Evolutionary conservation across 2,113 vertebrate genomes (phyloP), one percentile per base, ranked within the genome.

Genomic region (Rhinichthys klamathensis): DNA sequence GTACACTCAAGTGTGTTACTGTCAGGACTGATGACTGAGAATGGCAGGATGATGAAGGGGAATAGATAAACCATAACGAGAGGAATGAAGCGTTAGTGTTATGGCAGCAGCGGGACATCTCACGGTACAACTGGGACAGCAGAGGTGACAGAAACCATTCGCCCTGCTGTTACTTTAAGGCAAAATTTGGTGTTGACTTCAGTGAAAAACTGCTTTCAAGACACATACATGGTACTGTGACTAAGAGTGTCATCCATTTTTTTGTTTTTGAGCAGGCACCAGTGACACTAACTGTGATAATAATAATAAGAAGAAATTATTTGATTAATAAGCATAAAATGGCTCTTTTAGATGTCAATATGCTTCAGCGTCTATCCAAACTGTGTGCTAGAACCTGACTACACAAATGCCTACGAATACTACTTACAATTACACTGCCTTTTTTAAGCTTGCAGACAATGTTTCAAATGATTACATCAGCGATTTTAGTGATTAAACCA

Each of bases 1-100:
- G n/a, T 80, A 63, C n/a, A 81, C 79, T 67, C 41, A 51, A 81
- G 79, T 51, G 61, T 63, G 44, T 67, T 65, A 44, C 79, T 81
- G 61, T 81, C 79, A 81, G 63, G 30, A 69, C 44, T 51, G 61
- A 81, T 81, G 79, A 81, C 46, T 32, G 74, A 32, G 44, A 23
- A 69, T 30, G 16, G 44, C 10, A 81, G 27, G 61, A 49, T 81
- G 79, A 69, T 51, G 79, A 61, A 81, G 61, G n/a, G 44, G 32
- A 81, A 81, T 81, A 5, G 44, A 81, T 81, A 67, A 67, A 81
- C 25, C 41, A 69, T 81, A 69, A 69, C 46, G 79, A 69, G 41
- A 69, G 44, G 41, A 49, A 80, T 49, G 25, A 80, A 80, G 58
- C 60, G 49, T 80, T 80, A 80, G 60, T 46, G 27, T 80, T 80